Conservation (phyloP, 2,797 vertebrate genomes). For the Gobionotothen gibberifrons region DNA sequence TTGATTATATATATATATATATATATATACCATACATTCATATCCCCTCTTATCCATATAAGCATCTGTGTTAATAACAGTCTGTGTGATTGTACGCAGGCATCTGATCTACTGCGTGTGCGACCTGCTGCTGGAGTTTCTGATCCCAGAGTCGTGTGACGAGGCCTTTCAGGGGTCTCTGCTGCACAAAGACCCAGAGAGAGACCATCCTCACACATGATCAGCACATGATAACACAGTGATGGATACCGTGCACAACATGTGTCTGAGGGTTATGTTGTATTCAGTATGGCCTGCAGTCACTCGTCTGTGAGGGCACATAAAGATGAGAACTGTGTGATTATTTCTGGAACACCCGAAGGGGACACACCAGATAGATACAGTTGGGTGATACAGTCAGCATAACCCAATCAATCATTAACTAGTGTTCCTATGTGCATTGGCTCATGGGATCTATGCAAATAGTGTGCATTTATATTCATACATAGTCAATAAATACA, state of each 20-base stretch:
- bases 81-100: constrained; percentile 73
- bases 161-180: constrained; percentile 79
- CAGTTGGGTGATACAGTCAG: too few relatives aligned
- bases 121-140: constrained; percentile 91
- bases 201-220: constrained; percentile 57
- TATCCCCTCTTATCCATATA: not conserved
- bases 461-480: not conserved
- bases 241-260: not conserved
- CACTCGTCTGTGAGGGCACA: not conserved
- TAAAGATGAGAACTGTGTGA: not conserved
- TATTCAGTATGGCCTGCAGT: not conserved
- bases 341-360: not conserved
- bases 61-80: not conserved
- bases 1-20: too few relatives aligned
- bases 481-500: not conserved
- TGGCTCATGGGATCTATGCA: not conserved
- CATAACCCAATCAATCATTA: not conserved
- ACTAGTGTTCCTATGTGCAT: not conserved
- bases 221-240: not conserved
- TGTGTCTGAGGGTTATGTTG: not conserved
- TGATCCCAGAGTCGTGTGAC: constrained; percentile 85
- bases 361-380: not conserved
- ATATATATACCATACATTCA: too few relatives aligned
- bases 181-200: constrained; percentile 73
- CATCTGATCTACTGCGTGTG: constrained; percentile 92